Conservation (phyloP, 2,797 vertebrate species). For the Urosaurus nigricauda region DNA sequence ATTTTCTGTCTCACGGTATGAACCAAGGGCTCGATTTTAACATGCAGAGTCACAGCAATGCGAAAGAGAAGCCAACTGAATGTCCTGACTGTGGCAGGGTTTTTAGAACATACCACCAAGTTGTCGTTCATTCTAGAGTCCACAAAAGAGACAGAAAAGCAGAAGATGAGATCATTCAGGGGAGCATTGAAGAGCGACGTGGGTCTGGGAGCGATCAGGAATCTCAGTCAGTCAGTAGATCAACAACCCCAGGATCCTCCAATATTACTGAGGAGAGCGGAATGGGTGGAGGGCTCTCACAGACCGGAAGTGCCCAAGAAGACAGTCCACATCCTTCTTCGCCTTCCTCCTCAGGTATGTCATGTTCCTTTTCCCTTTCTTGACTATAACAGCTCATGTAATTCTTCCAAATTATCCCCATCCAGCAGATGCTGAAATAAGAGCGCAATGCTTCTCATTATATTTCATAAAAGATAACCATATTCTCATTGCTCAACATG, state of each 20-base stretch:
- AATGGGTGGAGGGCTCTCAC: conserved; percentile 92
- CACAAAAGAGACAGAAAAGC: conserved; percentile 92
- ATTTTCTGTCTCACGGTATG: conserved; percentile 91
- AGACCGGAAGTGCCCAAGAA: conserved; percentile 96
- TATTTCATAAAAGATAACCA: background rate
- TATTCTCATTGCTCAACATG: background rate
- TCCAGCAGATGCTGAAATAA: background rate
- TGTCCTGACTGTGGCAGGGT: conserved; percentile 96
- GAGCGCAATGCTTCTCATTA: background rate
- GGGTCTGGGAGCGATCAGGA: conserved; percentile 98
- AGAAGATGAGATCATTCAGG: conserved; percentile 88
- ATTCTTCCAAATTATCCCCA: background rate
- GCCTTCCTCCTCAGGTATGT: conserved; percentile 95
- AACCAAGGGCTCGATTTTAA: conserved; percentile 90
- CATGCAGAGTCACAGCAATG: conserved; percentile 82
- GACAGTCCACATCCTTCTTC: conserved; percentile 98
- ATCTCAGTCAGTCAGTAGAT: conserved; percentile 98
- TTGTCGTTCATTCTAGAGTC: conserved; percentile 96
- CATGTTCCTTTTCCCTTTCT: conserved; percentile 50
- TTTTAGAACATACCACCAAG: conserved; percentile 98
- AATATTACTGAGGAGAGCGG: conserved; percentile 98
- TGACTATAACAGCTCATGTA: background rate
- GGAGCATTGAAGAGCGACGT: conserved; percentile 90
- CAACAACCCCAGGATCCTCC: conserved; percentile 96
- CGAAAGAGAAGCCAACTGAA: conserved; percentile 96